A percentile compares a stretch with the other conserved stretches of the same genome.
Evolutionary conservation across 2,888 invertebrate species (phyloP).

Genomic region (Archips xylosteana): DNA sequence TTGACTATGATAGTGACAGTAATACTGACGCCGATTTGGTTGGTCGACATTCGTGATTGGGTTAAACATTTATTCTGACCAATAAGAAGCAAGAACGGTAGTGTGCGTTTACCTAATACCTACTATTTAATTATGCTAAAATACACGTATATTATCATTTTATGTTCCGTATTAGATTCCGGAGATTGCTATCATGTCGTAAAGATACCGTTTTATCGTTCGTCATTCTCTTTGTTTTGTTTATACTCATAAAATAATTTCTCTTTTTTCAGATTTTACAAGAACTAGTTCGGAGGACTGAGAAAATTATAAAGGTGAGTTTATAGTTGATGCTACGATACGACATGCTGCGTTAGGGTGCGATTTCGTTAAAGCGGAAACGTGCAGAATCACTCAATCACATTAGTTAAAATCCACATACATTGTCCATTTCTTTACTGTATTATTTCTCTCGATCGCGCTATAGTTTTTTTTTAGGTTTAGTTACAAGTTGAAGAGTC

Average conservation of each 20-base stretch:
- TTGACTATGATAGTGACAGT: no score
- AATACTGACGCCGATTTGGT: no score
- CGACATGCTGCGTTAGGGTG: no score
- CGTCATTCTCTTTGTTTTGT: conserved; percentile 14
- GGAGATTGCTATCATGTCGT: conserved; percentile 20
- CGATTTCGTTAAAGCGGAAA: no score
- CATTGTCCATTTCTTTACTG: no score
- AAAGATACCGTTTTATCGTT: conserved; percentile 12
- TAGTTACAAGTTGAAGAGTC: no score
- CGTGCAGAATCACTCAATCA: no score
- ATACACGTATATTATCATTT: background rate
- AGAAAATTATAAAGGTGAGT: conserved; percentile 29
- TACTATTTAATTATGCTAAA: background rate
- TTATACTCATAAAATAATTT: conserved; percentile 32
- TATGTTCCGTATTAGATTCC: conserved; percentile 18
- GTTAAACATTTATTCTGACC: background rate
- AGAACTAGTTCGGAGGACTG: conserved; percentile 20
- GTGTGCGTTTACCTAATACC: background rate
- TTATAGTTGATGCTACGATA: background rate
- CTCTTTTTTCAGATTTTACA: conserved; percentile 31
- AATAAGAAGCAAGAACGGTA: background rate
- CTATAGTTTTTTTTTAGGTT: no score
- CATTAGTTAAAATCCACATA: no score
- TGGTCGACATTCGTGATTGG: background rate
- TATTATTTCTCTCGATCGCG: no score